A percentile compares a stretch with the other conserved stretches of the same genome.
Evolutionary conservation across 1,140 invertebrate species (phyloP).

Genomic region (Trichonephila clavipes): DNA sequence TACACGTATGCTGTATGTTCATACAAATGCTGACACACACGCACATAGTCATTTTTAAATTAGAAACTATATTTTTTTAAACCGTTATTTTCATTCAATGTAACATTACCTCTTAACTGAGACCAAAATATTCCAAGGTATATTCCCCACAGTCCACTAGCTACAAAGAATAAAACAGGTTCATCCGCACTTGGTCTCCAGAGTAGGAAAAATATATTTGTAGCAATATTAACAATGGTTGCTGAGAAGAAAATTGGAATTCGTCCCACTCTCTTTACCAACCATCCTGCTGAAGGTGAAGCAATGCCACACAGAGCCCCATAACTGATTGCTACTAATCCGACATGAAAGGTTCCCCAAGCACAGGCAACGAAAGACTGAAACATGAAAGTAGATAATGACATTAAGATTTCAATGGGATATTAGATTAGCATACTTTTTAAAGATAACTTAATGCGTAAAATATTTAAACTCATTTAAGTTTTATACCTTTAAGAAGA

Average conservation of each 20-base stretch:
- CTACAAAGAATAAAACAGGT: constrained; percentile 92
- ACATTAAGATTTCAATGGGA: constrained; percentile 23
- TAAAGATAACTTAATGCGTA: no score
- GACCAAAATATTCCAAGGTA: constrained; percentile 98
- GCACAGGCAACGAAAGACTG: constrained; percentile 96
- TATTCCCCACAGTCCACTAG: constrained; percentile 96
- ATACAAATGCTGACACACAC: no score
- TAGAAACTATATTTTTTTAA: no score
- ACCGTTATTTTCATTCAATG: no score
- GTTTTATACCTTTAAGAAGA: no score
- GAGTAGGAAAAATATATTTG: constrained; percentile 89
- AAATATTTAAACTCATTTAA: no score
- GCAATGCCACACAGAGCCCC: constrained; percentile 94
- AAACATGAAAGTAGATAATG: constrained; percentile 80
- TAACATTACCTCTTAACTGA: constrained; percentile 92
- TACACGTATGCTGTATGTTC: no score
- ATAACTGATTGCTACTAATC: constrained; percentile 97
- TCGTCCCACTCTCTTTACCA: constrained; percentile 95
- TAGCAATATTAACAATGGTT: constrained; percentile 87
- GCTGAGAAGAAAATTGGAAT: constrained; percentile 91
- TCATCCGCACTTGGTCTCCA: constrained; percentile 93
- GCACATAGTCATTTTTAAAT: no score
- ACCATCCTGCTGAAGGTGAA: constrained; percentile 92
- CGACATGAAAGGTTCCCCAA: constrained; percentile 93
- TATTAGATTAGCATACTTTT: no score